phyloP scores from a whole-genome alignment of 64 coral and sea anemone species.

The Cladopsammia gracilis region DNA sequence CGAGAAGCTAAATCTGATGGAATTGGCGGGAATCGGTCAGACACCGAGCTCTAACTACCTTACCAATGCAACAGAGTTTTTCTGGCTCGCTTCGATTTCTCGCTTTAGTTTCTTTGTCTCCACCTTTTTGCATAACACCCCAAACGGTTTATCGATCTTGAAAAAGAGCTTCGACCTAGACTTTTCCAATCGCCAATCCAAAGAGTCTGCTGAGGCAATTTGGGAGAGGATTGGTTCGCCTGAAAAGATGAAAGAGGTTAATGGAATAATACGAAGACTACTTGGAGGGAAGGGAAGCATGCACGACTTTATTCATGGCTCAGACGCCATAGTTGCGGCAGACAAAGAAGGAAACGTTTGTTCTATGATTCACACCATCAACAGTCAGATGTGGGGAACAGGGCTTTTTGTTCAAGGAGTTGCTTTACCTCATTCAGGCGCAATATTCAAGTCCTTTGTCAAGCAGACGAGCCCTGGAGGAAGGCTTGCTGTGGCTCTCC shows the following conservation, averaged over 20 bases:
- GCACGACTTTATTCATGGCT: slow-evolving; percentile 53
- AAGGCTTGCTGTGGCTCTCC: slow-evolving; percentile 57
- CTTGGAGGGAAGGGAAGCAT: slow-evolving; percentile 27
- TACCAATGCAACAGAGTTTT: slow-evolving; percentile 59
- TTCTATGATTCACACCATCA: slow-evolving; percentile 89
- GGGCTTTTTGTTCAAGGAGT: slow-evolving; percentile 82
- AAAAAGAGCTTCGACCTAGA: slow-evolving; percentile 70
- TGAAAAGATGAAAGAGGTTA: slow-evolving; percentile 73
- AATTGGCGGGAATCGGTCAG: slow-evolving; percentile 43
- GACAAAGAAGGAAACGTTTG: slow-evolving; percentile 89
- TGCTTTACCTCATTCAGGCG: slow-evolving; percentile 83
- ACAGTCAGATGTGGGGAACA: slow-evolving; percentile 88
- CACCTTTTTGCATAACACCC: slow-evolving; percentile 22
- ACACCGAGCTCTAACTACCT: slow-evolving; percentile 40
- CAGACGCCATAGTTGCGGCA: slow-evolving; percentile 82
- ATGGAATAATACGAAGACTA: slow-evolving; percentile 72
- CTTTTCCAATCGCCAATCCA: slow-evolving; percentile 70
- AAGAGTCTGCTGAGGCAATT: slow-evolving; percentile 65
- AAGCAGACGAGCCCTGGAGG: slow-evolving; percentile 64
- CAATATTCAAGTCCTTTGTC: slow-evolving; percentile 76
- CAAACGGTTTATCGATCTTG: slow-evolving; percentile 60
- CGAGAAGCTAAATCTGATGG: slow-evolving; percentile 65
- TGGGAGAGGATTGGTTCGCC: slow-evolving; percentile 80
- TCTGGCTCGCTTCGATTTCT: slow-evolving; percentile 62
- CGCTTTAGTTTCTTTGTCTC: slow-evolving; percentile 82